Evolutionary conservation across 2,113 vertebrate species (phyloP).

Genomic region (Xyliphius kryptos): DNA sequence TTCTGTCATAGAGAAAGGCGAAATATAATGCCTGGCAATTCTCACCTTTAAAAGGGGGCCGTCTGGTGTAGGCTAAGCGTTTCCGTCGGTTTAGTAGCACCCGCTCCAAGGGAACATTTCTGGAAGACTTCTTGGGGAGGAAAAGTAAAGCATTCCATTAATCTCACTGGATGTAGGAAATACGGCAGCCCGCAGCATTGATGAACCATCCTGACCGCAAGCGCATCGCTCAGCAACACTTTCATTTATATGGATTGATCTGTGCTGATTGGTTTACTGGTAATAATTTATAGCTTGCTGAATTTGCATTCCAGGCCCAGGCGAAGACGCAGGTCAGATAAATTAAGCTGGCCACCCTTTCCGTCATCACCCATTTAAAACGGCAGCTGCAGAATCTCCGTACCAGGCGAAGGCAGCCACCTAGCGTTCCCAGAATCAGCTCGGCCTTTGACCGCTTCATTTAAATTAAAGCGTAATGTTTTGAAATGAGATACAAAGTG

Average conservation of each 20-base stretch:
- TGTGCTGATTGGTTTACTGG: slow-evolving; percentile 57
- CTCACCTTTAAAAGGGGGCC: slow-evolving; percentile 15
- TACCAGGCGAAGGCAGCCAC: slow-evolving; percentile 43
- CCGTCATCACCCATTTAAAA: slow-evolving; percentile 35
- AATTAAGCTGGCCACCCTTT: slow-evolving; percentile 42
- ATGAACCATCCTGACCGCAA: slow-evolving; percentile 37
- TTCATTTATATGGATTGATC: slow-evolving; percentile 63
- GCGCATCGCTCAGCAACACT: slow-evolving; percentile 26
- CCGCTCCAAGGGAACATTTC: too few relatives aligned
- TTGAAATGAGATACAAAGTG: not conserved
- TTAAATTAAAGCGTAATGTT: not conserved
- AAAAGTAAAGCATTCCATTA: not conserved
- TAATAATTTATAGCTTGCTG: slow-evolving; percentile 63
- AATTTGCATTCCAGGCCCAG: slow-evolving; percentile 39
- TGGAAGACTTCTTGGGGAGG: not conserved
- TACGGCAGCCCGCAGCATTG: slow-evolving; percentile 2
- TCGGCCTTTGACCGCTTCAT: slow-evolving; percentile 18
- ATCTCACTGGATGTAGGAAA: not conserved
- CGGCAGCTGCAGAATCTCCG: slow-evolving; percentile 42
- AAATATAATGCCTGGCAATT: slow-evolving; percentile 19
- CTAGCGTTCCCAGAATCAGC: slow-evolving; percentile 17
- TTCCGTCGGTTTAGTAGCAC: too few relatives aligned
- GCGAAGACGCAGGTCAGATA: slow-evolving; percentile 45
- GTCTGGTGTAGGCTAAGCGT: not conserved
- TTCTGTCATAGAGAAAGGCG: not conserved